These are phyloP conservation scores for Mastacembelus armatus DNA, from an alignment of 2,797 vertebrate genomes.

Conservation along the genomic window DNA sequence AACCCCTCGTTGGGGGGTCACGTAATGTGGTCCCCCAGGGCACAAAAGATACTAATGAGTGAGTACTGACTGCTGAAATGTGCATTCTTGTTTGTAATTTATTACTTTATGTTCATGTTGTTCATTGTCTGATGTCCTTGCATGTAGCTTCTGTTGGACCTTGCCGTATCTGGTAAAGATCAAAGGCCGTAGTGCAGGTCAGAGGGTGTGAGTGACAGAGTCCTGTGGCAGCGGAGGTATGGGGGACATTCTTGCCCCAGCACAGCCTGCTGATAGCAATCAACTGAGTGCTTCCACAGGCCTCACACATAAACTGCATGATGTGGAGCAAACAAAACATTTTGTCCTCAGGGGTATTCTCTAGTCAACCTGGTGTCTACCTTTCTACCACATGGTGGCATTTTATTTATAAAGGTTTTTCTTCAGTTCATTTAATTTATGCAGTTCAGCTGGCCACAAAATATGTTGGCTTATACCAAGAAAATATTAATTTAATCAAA, in stretches of 20 bases:
- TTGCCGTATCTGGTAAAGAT: slow-evolving; percentile 26
- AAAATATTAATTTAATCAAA: too few species aligned
- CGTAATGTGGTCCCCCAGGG: slow-evolving; percentile 18
- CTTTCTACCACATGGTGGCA: slow-evolving; percentile 11
- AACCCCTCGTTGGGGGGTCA: slow-evolving; percentile 30
- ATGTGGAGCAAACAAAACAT: slow-evolving; percentile 55
- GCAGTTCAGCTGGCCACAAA: too few species aligned
- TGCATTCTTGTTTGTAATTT: slow-evolving; percentile 6
- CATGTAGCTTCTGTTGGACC: slow-evolving; percentile 17
- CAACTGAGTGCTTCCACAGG: slow-evolving; percentile 47
- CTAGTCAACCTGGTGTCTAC: background rate
- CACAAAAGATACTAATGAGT: slow-evolving; percentile 5
- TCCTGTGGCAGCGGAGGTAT: slow-evolving; percentile 48
- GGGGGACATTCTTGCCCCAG: slow-evolving; percentile 53
- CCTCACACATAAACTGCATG: slow-evolving; percentile 27
- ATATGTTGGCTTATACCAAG: too few species aligned
- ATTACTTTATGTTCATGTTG: background rate
- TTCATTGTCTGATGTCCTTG: slow-evolving; percentile 6
- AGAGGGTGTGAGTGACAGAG: slow-evolving; percentile 32
- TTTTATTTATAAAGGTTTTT: too few species aligned
- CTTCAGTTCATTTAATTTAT: too few species aligned
- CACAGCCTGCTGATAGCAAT: slow-evolving; percentile 54
- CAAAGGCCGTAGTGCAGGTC: slow-evolving; percentile 4
- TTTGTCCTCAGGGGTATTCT: slow-evolving; percentile 37
- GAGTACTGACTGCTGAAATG: slow-evolving; percentile 6